Conservation (phyloP, 1,140 invertebrate species). For the Zaprionus gabonicus region DNA sequence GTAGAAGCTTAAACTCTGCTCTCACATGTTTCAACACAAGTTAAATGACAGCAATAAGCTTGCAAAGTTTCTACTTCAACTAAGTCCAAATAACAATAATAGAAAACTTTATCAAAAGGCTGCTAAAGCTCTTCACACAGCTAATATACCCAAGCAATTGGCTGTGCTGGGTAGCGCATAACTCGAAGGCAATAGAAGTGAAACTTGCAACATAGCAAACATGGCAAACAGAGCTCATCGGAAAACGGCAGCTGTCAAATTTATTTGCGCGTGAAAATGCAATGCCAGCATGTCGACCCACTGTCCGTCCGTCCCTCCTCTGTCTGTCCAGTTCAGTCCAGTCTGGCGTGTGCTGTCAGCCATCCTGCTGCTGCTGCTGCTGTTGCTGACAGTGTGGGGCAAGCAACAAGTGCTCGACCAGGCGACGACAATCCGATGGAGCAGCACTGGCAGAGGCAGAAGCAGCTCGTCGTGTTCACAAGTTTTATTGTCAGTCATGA, state of each 20-base stretch:
- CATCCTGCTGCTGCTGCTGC: background rate
- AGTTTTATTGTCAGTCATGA: slow-evolving; percentile 14
- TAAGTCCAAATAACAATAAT: too few relatives aligned
- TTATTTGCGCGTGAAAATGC: slow-evolving; percentile 70
- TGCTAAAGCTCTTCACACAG: background rate
- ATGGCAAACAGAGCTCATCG: slow-evolving; percentile 33
- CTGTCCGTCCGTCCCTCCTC: background rate
- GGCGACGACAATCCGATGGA: slow-evolving; percentile 13
- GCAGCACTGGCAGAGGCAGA: background rate
- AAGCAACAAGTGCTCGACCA: slow-evolving; percentile 35
- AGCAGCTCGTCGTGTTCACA: slow-evolving; percentile 6
- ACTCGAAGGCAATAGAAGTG: slow-evolving; percentile 18
- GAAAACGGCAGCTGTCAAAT: slow-evolving; percentile 69
- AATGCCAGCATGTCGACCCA: slow-evolving; percentile 25
- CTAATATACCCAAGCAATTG: background rate
- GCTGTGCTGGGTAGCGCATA: background rate
- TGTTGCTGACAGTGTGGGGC: slow-evolving; percentile 1
- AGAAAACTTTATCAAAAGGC: background rate
- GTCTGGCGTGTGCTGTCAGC: slow-evolving; percentile 3
- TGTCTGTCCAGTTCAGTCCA: background rate
- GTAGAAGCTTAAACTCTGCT: too few relatives aligned
- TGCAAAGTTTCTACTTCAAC: too few relatives aligned
- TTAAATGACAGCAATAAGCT: too few relatives aligned
- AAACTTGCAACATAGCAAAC: slow-evolving; percentile 1
- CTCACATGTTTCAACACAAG: too few relatives aligned